A percentile compares a stretch with the other conserved stretches of the same genome.
Conservation (phyloP, 2,113 vertebrate species). For the Onychostruthus taczanowskii region DNA sequence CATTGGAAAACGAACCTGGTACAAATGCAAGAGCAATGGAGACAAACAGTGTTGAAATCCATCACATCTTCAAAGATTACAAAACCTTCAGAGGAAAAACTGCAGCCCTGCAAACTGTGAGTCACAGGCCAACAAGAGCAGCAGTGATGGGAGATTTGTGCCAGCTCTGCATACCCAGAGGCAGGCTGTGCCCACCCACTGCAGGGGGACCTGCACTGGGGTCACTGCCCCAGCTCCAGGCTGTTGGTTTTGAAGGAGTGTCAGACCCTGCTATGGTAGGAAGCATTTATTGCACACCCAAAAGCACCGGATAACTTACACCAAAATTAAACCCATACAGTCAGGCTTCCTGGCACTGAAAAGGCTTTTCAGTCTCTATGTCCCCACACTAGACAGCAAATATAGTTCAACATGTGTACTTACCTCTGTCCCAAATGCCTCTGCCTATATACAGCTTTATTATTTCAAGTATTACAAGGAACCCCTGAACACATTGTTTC, state of each 20-base stretch:
- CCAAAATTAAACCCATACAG: neutral
- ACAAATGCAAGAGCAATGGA: neutral
- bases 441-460: neutral
- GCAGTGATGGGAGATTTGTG: neutral
- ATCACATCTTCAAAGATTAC: neutral
- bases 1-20: neutral
- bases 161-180: neutral
- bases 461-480: neutral
- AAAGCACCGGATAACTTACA: neutral
- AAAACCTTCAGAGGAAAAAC: neutral
- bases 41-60: neutral
- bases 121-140: neutral
- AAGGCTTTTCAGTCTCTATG: fast-evolving
- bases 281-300: neutral
- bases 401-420: neutral
- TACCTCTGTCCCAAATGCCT: neutral
- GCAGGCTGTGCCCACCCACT: neutral
- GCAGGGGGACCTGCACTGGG: neutral
- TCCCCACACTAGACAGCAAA: neutral
- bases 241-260: neutral
- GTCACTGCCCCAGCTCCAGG: neutral
- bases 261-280: neutral
- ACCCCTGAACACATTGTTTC: neutral
- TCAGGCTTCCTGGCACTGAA: neutral
- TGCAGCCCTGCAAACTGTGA: neutral